These are phyloP conservation scores for Ametastegia equiseti DNA, from an alignment of 2,888 invertebrate species.

Conservation along the genomic window DNA sequence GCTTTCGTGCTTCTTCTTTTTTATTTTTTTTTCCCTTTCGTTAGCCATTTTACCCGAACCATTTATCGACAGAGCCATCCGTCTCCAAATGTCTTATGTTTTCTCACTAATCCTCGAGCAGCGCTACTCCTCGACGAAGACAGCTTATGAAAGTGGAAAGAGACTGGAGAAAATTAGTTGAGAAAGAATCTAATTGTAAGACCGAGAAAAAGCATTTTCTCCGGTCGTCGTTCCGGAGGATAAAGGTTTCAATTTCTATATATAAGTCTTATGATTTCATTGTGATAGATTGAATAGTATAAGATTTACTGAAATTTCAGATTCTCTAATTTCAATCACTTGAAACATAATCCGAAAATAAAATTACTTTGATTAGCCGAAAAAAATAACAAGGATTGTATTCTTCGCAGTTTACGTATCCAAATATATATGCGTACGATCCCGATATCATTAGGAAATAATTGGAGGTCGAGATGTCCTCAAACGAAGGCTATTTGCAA, in stretches of 20 bases:
- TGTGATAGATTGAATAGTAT: not conserved
- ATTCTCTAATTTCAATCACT: no score
- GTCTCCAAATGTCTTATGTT: constrained; percentile 40
- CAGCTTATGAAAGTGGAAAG: constrained; percentile 22
- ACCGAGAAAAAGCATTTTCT: not conserved
- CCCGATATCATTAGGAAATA: no score
- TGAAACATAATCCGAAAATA: no score
- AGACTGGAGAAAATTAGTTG: constrained; percentile 35
- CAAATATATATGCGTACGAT: no score
- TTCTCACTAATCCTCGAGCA: constrained; percentile 38
- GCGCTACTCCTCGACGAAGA: not conserved
- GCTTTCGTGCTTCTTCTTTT: not conserved
- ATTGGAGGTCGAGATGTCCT: no score
- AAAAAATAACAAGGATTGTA: no score
- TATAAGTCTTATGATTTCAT: not conserved
- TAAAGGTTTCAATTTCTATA: not conserved
- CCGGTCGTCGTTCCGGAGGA: not conserved
- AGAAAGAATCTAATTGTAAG: constrained; percentile 29
- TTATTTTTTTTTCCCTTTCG: not conserved
- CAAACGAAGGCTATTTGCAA: no score
- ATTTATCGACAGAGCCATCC: constrained; percentile 8
- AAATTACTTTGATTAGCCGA: no score
- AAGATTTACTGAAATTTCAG: no score
- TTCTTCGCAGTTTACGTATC: no score
- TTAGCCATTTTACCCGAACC: constrained; percentile 16